phyloP scores from a whole-genome alignment of 1,140 invertebrate species.

The Listronotus oregonensis region DNA sequence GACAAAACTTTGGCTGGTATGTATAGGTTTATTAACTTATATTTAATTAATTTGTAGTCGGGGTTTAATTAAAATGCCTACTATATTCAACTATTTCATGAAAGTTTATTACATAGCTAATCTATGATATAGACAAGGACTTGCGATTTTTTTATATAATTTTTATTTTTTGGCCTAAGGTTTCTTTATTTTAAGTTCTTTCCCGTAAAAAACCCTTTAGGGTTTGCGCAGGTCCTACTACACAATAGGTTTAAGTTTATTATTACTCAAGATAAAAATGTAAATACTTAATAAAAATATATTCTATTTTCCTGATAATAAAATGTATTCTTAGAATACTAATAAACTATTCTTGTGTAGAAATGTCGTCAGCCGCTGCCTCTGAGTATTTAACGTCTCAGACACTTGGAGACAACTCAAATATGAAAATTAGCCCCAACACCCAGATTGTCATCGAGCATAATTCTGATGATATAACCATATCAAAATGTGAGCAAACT shows the following conservation, averaged over 20 bases:
- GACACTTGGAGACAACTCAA: conserved; percentile 26
- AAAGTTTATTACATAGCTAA: neutral
- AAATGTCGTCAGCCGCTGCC: conserved; percentile 44
- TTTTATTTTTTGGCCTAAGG: conserved; percentile 24
- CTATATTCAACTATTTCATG: conserved; percentile 19
- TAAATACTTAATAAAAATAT: too few species aligned
- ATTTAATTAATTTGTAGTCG: conserved; percentile 16
- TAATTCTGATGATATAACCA: conserved; percentile 43
- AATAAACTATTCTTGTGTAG: conserved; percentile 39
- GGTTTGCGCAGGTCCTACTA: too few species aligned
- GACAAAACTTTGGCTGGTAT: conserved; percentile 27
- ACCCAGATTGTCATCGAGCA: conserved; percentile 39
- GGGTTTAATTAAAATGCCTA: neutral
- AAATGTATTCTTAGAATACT: too few species aligned
- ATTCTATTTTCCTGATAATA: too few species aligned
- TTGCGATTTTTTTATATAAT: conserved; percentile 29
- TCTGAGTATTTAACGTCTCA: conserved; percentile 7
- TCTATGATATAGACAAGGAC: neutral
- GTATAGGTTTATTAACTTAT: conserved; percentile 16
- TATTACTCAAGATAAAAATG: too few species aligned
- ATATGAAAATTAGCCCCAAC: conserved; percentile 28
- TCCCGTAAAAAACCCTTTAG: neutral
- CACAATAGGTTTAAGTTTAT: too few species aligned
- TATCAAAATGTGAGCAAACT: conserved; percentile 38
- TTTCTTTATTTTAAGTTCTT: neutral